Evolutionary conservation across 2,888 invertebrate species (phyloP).

Genomic region (Cosmia trapezina): DNA sequence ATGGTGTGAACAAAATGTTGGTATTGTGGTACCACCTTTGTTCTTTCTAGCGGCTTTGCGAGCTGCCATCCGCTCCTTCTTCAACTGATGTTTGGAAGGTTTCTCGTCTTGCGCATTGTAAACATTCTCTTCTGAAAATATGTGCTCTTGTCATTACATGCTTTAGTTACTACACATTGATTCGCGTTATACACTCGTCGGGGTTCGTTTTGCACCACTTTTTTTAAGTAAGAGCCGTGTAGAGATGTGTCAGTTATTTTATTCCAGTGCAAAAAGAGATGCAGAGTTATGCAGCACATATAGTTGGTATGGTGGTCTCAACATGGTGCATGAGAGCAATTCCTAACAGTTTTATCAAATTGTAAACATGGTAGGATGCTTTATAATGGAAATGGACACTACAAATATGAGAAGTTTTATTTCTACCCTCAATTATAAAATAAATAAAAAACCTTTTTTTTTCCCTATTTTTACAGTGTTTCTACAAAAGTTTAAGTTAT

Average conservation of each 20-base stretch:
- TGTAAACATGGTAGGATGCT: not conserved
- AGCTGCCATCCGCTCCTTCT: slow-evolving; percentile 91
- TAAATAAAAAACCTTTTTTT: too few relatives aligned
- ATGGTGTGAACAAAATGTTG: slow-evolving; percentile 53
- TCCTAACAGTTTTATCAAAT: not conserved
- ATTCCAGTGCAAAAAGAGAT: not conserved
- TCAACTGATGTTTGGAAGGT: slow-evolving; percentile 92
- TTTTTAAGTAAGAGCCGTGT: too few relatives aligned
- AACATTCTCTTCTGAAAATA: slow-evolving; percentile 87
- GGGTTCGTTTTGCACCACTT: slow-evolving; percentile 41
- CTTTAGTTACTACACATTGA: slow-evolving; percentile 70
- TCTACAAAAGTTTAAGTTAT: too few relatives aligned
- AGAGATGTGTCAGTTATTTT: not conserved
- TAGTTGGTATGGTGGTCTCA: too few relatives aligned
- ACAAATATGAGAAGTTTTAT: not conserved
- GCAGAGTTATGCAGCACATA: not conserved
- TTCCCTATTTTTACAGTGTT: too few relatives aligned
- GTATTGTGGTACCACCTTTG: slow-evolving; percentile 78
- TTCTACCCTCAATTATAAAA: slow-evolving; percentile 6
- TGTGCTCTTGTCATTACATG: slow-evolving; percentile 73
- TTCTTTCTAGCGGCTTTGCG: slow-evolving; percentile 90
- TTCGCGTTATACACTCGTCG: slow-evolving; percentile 50
- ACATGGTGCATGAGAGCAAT: not conserved
- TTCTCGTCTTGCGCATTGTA: slow-evolving; percentile 89
- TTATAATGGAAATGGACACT: not conserved